phyloP scores from a whole-genome alignment of 1,140 invertebrate species.

The Callitettix versicolor region DNA sequence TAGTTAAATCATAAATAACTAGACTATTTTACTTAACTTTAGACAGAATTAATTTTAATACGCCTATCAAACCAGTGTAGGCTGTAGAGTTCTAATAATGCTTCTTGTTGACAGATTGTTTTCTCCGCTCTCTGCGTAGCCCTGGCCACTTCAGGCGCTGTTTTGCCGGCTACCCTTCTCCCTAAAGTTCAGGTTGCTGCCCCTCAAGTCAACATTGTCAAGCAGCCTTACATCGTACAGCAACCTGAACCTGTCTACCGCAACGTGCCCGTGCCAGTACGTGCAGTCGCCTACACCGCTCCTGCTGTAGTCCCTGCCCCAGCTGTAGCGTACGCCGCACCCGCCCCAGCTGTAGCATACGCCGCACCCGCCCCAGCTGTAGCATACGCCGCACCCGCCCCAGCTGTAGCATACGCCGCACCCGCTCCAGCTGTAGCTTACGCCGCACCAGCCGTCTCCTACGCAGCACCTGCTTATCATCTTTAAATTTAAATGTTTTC shows the following conservation, averaged over 20 bases:
- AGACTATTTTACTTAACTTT: too few species aligned
- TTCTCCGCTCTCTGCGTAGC: conserved; percentile 15
- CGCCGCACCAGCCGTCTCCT: not conserved
- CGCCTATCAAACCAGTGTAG: too few species aligned
- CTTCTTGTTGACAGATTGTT: too few species aligned
- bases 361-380: conserved; percentile 9
- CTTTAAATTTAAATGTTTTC: too few species aligned
- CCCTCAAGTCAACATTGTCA: conserved; percentile 27
- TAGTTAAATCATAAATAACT: too few species aligned
- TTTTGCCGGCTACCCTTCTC: conserved; percentile 24
- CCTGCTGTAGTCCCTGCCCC: conserved; percentile 17
- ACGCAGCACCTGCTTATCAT: too few species aligned
- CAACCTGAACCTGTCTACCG: conserved; percentile 26
- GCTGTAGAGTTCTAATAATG: too few species aligned
- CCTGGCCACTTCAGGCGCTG: conserved; percentile 13
- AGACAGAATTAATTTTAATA: too few species aligned
- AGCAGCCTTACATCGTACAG: conserved; percentile 26
- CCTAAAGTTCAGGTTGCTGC: conserved; percentile 26
- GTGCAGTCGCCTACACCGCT: conserved; percentile 26
- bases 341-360: conserved; percentile 14
- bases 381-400: conserved; percentile 3
- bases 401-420: conserved; percentile 1
- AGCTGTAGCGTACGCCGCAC: conserved; percentile 4
- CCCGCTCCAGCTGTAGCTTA: not conserved
- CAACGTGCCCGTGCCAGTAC: conserved; percentile 26